Conservation (phyloP, 2,797 vertebrate species). For the Picus viridis region DNA sequence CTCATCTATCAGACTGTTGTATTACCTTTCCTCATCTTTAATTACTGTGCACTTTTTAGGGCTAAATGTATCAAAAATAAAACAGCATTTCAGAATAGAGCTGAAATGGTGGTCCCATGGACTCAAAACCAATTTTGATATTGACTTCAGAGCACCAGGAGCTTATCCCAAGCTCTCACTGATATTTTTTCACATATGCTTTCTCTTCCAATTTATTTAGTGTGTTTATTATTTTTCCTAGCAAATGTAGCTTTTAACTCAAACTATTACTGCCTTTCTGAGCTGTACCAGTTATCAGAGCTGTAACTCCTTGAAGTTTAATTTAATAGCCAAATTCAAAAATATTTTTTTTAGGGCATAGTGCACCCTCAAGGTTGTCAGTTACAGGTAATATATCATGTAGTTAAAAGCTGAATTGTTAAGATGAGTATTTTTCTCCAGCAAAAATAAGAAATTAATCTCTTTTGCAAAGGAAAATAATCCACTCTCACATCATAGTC, state of each 20-base stretch:
- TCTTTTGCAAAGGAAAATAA: background rate
- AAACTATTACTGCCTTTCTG: background rate
- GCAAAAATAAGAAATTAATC: background rate
- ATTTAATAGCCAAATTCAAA: slow-evolving; percentile 29
- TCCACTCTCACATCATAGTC: background rate
- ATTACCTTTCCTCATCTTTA: background rate
- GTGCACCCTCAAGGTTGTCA: background rate
- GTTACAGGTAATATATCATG: background rate
- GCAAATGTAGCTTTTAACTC: background rate
- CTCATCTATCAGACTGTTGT: background rate
- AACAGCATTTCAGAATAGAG: background rate
- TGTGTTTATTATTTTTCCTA: background rate
- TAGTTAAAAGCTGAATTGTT: slow-evolving; percentile 6
- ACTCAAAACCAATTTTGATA: background rate
- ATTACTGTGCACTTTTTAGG: background rate
- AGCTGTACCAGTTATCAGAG: background rate
- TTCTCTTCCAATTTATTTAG: background rate
- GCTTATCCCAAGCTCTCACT: background rate
- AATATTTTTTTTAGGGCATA: slow-evolving; percentile 16
- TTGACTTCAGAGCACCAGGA: background rate
- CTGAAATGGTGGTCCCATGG: background rate
- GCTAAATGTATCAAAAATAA: background rate
- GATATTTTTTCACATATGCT: background rate
- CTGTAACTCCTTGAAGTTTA: background rate
- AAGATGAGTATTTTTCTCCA: background rate